phyloP scores from a whole-genome alignment of 92 coral and sea anemone genomes.

The Epizoanthus illoricatus region DNA sequence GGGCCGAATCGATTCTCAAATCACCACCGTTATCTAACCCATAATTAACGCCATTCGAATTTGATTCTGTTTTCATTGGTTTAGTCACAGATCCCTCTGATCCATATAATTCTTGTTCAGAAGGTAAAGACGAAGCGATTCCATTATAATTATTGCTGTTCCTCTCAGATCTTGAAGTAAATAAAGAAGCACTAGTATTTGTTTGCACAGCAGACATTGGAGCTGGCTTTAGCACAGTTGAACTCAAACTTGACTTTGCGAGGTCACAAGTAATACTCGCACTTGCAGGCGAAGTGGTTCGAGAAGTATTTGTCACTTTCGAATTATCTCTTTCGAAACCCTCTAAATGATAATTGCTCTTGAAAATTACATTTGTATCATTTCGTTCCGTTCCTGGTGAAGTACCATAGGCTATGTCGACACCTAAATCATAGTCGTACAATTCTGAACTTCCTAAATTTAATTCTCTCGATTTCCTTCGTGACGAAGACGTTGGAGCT shows the following conservation, averaged over 20 bases:
- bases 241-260: neutral
- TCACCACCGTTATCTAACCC: neutral
- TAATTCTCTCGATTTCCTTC: conserved; percentile 51
- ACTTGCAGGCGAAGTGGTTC: neutral
- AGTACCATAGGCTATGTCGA: conserved; percentile 23
- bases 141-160: conserved; percentile 1
- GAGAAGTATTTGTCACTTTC: neutral
- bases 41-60: conserved; percentile 1
- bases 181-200: conserved; percentile 16
- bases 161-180: conserved; percentile 14
- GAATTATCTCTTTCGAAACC: neutral
- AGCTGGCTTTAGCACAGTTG: conserved; percentile 8
- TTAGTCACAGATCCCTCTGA: neutral
- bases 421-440: conserved; percentile 42
- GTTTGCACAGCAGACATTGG: conserved; percentile 38
- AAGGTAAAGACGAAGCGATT: neutral
- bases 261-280: neutral
- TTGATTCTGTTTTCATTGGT: conserved; percentile 9
- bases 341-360: neutral
- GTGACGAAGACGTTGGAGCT: conserved; percentile 54
- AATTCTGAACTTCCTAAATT: neutral
- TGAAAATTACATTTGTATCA: neutral
- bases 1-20: neutral
- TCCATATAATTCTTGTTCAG: neutral
- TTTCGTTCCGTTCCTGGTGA: neutral